A percentile compares a stretch with the other conserved stretches of the same genome.
Evolutionary conservation across 2,797 vertebrate species (phyloP).

Genomic region (Tympanoctomys barrerae): DNA sequence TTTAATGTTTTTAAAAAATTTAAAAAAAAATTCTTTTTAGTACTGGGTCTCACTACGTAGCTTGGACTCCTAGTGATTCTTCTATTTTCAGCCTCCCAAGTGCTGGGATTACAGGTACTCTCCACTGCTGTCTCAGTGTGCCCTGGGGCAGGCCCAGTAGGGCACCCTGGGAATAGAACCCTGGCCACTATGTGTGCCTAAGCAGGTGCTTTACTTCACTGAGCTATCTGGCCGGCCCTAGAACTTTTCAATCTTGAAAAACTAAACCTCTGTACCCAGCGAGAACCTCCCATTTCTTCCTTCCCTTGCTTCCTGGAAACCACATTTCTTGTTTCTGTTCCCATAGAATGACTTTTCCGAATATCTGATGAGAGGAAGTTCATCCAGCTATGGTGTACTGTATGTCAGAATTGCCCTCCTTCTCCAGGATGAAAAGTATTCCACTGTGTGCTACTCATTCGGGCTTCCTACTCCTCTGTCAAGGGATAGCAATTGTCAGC

Average conservation of each 20-base stretch:
- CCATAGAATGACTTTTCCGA: not conserved
- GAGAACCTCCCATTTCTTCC: not conserved
- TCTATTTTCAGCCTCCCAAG: no score
- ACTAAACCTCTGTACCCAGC: not conserved
- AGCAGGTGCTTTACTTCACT: no score
- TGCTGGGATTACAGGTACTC: no score
- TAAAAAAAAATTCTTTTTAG: no score
- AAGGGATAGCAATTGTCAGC: not conserved
- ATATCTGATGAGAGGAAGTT: not conserved
- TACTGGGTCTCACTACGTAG: no score
- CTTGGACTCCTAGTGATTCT: no score
- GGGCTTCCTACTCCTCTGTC: not conserved
- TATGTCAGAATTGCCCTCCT: not conserved
- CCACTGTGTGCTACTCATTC: not conserved
- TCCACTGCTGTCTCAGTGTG: no score
- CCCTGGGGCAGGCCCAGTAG: no score
- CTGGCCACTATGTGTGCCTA: no score
- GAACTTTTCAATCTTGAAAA: not conserved
- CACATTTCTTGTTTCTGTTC: not conserved
- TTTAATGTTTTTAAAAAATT: not conserved
- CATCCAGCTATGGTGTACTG: not conserved
- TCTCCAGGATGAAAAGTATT: constrained; percentile 5
- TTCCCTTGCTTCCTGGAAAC: not conserved
- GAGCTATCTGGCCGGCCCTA: not conserved
- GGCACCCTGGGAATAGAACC: no score